Conservation (phyloP, 2,888 invertebrate genomes). For the Brachylomia viminalis region DNA sequence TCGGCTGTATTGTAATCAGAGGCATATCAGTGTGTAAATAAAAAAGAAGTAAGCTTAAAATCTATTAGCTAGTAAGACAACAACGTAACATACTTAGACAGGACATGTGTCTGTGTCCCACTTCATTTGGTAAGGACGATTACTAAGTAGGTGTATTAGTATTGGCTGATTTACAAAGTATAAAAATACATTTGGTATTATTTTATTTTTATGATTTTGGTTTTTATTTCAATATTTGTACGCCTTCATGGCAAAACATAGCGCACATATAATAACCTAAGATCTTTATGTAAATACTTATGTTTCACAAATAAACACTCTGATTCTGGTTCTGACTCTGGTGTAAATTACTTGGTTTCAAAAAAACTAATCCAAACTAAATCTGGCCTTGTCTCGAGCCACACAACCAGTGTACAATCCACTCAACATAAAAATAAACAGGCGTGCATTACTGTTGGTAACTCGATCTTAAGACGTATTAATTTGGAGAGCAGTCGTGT, state of each 20-base stretch:
- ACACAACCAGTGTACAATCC: conserved; percentile 47
- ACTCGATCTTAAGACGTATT: conserved; percentile 74
- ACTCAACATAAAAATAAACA: conserved; percentile 70
- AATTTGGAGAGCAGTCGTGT: conserved; percentile 71
- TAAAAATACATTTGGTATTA: neutral
- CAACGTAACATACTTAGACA: too few relatives aligned
- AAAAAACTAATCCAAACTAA: neutral
- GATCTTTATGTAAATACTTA: too few relatives aligned
- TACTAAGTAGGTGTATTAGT: neutral
- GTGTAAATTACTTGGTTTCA: neutral
- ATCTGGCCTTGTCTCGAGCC: neutral
- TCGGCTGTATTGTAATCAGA: neutral
- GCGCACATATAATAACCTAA: too few relatives aligned
- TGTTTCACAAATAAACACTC: too few relatives aligned
- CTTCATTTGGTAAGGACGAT: neutral
- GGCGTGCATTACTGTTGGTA: conserved; percentile 73
- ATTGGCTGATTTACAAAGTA: neutral
- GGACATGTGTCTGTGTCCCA: neutral
- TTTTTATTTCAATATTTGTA: too few relatives aligned
- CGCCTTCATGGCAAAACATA: too few relatives aligned
- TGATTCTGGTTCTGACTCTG: too few relatives aligned
- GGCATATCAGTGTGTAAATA: neutral
- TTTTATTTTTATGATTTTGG: too few relatives aligned
- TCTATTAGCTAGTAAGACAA: neutral
- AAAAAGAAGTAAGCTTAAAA: neutral